phyloP scores from a whole-genome alignment of 2,113 vertebrate species.

The Physeter macrocephalus region DNA sequence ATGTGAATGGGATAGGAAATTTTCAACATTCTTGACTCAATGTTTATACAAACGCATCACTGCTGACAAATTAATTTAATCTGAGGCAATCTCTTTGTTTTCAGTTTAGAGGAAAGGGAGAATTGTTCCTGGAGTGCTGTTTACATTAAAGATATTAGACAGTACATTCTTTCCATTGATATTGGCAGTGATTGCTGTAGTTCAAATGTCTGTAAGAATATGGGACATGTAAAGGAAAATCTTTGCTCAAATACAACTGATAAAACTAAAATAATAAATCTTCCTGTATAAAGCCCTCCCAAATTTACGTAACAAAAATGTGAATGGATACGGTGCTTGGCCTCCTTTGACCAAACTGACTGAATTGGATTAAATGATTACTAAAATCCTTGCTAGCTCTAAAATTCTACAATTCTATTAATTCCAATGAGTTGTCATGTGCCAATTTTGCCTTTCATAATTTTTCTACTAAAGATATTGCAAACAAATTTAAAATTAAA shows the following conservation, averaged over 20 bases:
- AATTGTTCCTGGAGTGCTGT: background rate
- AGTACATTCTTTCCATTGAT: background rate
- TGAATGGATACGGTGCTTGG: background rate
- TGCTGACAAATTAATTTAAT: slow-evolving; percentile 16
- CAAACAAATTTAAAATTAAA: background rate
- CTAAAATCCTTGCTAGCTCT: background rate
- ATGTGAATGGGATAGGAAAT: background rate
- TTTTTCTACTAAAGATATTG: background rate
- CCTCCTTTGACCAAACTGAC: background rate
- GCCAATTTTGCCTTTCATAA: background rate
- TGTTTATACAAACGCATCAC: background rate
- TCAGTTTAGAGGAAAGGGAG: slow-evolving; percentile 28
- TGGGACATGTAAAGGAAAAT: background rate
- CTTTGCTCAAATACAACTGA: background rate
- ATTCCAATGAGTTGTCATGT: background rate
- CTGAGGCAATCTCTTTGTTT: background rate
- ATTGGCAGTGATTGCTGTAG: background rate
- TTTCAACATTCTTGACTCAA: slow-evolving; percentile 40
- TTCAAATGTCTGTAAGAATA: background rate
- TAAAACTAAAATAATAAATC: background rate
- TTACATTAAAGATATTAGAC: background rate
- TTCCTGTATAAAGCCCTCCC: background rate
- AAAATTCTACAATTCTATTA: background rate
- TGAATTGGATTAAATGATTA: background rate
- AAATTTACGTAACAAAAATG: background rate